Conservation (phyloP, 2,888 invertebrate genomes). For the Smittia aterrima region DNA sequence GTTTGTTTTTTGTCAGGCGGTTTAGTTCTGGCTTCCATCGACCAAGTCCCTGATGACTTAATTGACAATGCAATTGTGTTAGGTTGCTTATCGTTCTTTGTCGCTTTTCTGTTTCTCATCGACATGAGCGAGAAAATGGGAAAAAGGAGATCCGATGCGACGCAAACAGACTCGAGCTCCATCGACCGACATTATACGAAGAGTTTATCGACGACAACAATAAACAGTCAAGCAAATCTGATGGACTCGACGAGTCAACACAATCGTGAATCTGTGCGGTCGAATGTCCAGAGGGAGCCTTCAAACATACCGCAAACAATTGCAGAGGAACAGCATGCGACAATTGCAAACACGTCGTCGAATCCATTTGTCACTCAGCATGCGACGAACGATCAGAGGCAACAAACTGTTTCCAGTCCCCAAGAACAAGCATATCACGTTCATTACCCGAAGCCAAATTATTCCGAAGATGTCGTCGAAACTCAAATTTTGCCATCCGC, state of each 20-base stretch:
- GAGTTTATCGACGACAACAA: neutral
- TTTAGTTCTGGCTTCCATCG: constrained; percentile 44
- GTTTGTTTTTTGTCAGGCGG: constrained; percentile 43
- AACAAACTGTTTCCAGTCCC: neutral
- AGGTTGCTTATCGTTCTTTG: constrained; percentile 45
- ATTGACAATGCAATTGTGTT: constrained; percentile 45
- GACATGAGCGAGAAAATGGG: constrained; percentile 45
- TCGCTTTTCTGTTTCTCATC: constrained; percentile 44
- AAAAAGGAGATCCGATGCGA: constrained; percentile 38
- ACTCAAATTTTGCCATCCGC: constrained; percentile 43
- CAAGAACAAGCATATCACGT: neutral
- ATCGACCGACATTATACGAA: constrained; percentile 27
- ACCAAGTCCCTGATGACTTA: constrained; percentile 44
- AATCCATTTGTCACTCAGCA: neutral
- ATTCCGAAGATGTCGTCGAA: constrained; percentile 43
- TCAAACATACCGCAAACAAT: neutral
- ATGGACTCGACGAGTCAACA: constrained; percentile 20
- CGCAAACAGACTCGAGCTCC: constrained; percentile 44
- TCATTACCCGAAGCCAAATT: neutral
- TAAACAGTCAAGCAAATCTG: constrained; percentile 26
- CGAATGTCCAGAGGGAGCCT: neutral
- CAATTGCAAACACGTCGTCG: neutral
- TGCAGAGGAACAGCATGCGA: too few species aligned
- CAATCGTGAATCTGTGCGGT: constrained; percentile 24
- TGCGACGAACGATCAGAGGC: neutral